Evolutionary conservation across 2,888 invertebrate genomes (phyloP).

Genomic region (Lordiphosa fenestrarum): DNA sequence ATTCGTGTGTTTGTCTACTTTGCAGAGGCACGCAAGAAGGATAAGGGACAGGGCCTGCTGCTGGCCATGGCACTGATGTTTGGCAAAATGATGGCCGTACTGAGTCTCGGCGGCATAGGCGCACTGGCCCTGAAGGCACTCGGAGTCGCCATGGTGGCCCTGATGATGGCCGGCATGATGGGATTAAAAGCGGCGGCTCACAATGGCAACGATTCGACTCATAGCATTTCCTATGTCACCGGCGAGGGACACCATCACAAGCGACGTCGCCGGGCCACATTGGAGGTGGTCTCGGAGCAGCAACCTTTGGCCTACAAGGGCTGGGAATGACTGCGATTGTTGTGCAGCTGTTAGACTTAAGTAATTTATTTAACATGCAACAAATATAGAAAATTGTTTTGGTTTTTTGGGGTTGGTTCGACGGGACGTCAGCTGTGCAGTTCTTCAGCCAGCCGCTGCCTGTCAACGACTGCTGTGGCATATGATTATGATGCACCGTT

Average conservation of each 20-base stretch:
- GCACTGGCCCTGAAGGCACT: slow-evolving; percentile 89
- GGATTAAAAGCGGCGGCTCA: slow-evolving; percentile 87
- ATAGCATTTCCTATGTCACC: slow-evolving; percentile 82
- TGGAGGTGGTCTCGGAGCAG: slow-evolving; percentile 31
- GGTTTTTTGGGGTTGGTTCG: slow-evolving; percentile 4
- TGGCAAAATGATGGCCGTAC: slow-evolving; percentile 88
- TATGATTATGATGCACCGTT: not conserved
- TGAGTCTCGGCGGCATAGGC: slow-evolving; percentile 88
- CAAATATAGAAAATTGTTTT: slow-evolving; percentile 6
- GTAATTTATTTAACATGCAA: slow-evolving; percentile 57
- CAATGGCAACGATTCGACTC: slow-evolving; percentile 80
- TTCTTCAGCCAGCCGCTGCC: slow-evolving; percentile 28
- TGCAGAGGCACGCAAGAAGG: slow-evolving; percentile 84
- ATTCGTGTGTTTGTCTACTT: slow-evolving; percentile 23
- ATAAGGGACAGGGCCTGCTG: slow-evolving; percentile 83
- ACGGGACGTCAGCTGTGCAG: slow-evolving; percentile 7
- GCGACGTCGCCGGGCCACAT: slow-evolving; percentile 63
- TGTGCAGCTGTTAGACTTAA: slow-evolving; percentile 29
- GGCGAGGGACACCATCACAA: slow-evolving; percentile 77
- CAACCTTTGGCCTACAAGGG: slow-evolving; percentile 82
- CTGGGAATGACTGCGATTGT: slow-evolving; percentile 74
- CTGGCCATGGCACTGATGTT: slow-evolving; percentile 86
- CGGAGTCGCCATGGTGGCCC: slow-evolving; percentile 86
- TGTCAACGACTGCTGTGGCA: slow-evolving; percentile 2
- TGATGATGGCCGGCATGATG: slow-evolving; percentile 88